Conservation (phyloP, 2,888 invertebrate genomes). For the Eudasyphora cyanicolor region DNA sequence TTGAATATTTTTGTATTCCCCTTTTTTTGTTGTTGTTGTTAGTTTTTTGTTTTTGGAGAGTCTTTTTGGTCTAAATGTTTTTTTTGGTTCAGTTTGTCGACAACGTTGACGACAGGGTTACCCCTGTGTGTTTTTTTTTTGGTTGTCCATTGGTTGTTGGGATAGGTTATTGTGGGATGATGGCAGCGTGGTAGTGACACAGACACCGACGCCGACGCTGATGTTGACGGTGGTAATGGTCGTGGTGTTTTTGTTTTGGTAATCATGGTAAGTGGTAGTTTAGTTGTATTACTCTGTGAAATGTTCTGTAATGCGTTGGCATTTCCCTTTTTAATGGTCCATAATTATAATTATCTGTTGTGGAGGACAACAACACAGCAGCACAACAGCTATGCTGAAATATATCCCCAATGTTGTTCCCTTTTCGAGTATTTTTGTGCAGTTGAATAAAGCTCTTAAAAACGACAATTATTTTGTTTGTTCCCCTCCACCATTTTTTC, state of each 20-base stretch:
- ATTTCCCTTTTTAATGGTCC: not conserved
- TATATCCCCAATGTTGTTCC: not conserved
- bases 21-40: not conserved
- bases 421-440: not conserved
- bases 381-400: not conserved
- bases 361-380: not conserved
- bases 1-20: not conserved
- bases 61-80: not conserved
- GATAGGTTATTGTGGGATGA: not conserved
- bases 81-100: not conserved
- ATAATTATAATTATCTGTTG: not conserved
- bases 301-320: constrained; percentile 16
- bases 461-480: no score
- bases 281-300: constrained; percentile 5
- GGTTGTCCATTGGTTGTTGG: not conserved
- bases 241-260: not conserved
- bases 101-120: no score
- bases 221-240: not conserved
- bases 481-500: no score
- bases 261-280: constrained; percentile 38
- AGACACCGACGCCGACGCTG: not conserved
- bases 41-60: not conserved
- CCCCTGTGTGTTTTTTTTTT: not conserved
- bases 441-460: no score
- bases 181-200: not conserved